phyloP scores from a whole-genome alignment of 2,888 invertebrate genomes.

The Cephus pulcher region DNA sequence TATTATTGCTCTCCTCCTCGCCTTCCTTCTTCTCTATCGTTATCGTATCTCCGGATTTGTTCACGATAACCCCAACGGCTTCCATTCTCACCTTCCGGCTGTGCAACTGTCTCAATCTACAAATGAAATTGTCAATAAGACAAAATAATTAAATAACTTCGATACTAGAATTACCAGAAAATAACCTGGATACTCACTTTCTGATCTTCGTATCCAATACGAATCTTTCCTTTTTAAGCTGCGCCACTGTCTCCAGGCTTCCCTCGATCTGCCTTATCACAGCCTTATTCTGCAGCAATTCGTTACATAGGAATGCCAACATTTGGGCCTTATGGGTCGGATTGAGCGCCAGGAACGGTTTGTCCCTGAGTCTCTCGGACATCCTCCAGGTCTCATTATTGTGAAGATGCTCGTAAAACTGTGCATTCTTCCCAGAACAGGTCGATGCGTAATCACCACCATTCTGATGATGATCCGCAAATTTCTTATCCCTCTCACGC shows the following conservation, averaged over 20 bases:
- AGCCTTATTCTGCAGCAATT: slow-evolving; percentile 92
- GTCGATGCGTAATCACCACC: slow-evolving; percentile 77
- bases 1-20: slow-evolving; percentile 50
- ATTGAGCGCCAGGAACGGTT: slow-evolving; percentile 87
- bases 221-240: slow-evolving; percentile 91
- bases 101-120: slow-evolving; percentile 77
- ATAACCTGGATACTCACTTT: slow-evolving; percentile 73
- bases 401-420: slow-evolving; percentile 83
- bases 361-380: slow-evolving; percentile 82
- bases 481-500: slow-evolving; percentile 81
- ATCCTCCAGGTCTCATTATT: slow-evolving; percentile 83
- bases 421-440: slow-evolving; percentile 80
- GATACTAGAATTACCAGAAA: background rate
- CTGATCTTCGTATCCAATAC: slow-evolving; percentile 92
- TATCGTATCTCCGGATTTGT: slow-evolving; percentile 62
- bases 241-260: slow-evolving; percentile 87
- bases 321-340: slow-evolving; percentile 90
- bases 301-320: slow-evolving; percentile 92
- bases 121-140: slow-evolving; percentile 20
- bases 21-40: slow-evolving; percentile 62
- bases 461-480: slow-evolving; percentile 86
- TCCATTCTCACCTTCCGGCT: slow-evolving; percentile 81
- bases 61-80: slow-evolving; percentile 68
- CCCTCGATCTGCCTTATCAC: slow-evolving; percentile 91
- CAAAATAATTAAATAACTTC: background rate